Percentiles rank a stretch among this genome's conserved stretches.
Evolutionary conservation across 2,113 vertebrate genomes (phyloP).

Genomic region (Accipiter cooperii): DNA sequence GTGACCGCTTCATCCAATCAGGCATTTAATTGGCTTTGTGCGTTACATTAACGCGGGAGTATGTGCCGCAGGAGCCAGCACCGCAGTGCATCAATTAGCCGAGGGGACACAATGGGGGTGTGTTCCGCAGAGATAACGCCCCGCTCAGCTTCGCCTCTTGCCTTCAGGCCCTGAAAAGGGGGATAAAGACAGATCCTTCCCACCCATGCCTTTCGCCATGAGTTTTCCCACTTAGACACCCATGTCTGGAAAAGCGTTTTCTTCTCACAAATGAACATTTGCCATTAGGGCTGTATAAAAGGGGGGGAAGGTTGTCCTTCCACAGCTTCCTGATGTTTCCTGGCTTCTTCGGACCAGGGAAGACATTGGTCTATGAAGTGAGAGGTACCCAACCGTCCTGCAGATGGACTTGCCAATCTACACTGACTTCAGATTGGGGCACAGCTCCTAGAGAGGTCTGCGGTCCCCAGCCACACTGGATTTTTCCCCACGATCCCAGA

Average conservation of each 20-base stretch:
- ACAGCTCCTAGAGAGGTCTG: not conserved
- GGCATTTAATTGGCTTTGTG: constrained; percentile 50
- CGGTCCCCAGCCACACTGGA: not conserved
- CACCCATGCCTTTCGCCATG: rapidly evolving
- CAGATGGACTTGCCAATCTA: not conserved
- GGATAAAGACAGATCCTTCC: not conserved
- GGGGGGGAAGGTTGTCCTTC: not conserved
- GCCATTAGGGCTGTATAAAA: not conserved
- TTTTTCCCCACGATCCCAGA: not conserved
- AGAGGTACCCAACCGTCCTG: not conserved
- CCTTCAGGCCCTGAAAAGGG: not conserved
- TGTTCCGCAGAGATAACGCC: not conserved
- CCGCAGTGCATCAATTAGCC: not conserved
- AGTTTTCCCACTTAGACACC: not conserved
- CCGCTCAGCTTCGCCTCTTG: not conserved
- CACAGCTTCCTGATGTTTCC: not conserved
- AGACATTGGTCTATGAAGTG: not conserved
- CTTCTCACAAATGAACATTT: not conserved
- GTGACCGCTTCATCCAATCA: constrained; percentile 13
- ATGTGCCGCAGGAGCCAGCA: not conserved
- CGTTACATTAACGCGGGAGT: not conserved
- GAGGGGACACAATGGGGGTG: not conserved
- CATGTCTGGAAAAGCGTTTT: not conserved
- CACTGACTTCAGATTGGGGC: not conserved
- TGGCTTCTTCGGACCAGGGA: not conserved